A percentile compares a stretch with the other conserved stretches of the same genome.
phyloP scores from a whole-genome alignment of 1,140 invertebrate species.

The Cataglyphis hispanica region DNA sequence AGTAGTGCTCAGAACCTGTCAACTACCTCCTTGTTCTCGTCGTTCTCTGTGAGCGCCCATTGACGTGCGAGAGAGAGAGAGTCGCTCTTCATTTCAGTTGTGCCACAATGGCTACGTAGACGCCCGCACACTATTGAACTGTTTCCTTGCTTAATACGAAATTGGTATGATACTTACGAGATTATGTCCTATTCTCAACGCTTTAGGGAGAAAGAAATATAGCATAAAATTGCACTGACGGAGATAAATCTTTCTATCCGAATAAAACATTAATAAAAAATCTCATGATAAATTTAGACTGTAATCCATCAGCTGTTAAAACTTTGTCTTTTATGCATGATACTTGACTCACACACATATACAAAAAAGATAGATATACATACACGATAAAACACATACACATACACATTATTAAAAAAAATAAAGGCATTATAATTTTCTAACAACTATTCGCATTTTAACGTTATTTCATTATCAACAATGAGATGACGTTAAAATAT shows the following conservation, averaged over 20 bases:
- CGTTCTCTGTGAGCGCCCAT: constrained; percentile 25
- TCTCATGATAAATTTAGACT: background rate
- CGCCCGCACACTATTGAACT: constrained; percentile 32
- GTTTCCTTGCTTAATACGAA: constrained; percentile 38
- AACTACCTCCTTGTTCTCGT: constrained; percentile 46
- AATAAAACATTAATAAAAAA: background rate
- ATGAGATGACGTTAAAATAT: background rate
- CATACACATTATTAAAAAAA: background rate
- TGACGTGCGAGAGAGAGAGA: constrained; percentile 3
- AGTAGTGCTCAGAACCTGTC: constrained; percentile 48
- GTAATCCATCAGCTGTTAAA: background rate
- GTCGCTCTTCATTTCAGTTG: constrained; percentile 37
- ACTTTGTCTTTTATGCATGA: background rate
- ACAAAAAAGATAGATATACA: no score
- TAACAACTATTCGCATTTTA: background rate
- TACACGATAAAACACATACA: no score
- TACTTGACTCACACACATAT: background rate
- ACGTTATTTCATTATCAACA: background rate
- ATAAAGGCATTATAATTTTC: background rate
- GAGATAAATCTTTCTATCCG: background rate
- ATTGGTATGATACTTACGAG: constrained; percentile 52
- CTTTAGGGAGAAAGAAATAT: background rate
- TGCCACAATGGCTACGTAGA: constrained; percentile 42
- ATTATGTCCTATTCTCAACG: background rate
- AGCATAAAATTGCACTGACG: background rate